These are phyloP conservation scores for Calcarius lapponicus DNA, from an alignment of 2,797 vertebrate genomes.

Conservation along the genomic window DNA sequence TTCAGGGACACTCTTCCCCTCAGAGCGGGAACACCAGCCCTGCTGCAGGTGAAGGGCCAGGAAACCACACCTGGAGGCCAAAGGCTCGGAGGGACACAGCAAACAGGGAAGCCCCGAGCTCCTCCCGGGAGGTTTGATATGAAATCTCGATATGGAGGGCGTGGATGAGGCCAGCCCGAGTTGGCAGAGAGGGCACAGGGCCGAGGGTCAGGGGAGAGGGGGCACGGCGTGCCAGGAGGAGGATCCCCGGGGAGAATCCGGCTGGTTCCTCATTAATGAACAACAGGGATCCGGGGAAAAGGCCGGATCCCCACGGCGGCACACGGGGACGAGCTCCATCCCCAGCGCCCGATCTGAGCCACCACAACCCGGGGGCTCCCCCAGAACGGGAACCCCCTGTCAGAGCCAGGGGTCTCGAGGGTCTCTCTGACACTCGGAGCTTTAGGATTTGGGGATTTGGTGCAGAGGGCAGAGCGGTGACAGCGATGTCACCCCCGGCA, in stretches of 20 bases:
- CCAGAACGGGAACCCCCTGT: rapidly evolving
- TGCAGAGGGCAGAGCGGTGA: rapidly evolving
- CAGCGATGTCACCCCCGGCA: not conserved
- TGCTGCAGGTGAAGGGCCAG: not conserved
- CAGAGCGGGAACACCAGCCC: rapidly evolving
- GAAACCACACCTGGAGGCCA: not conserved
- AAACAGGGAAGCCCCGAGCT: rapidly evolving
- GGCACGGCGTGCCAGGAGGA: not conserved
- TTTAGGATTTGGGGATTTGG: rapidly evolving
- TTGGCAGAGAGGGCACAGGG: not conserved
- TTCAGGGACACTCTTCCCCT: rapidly evolving
- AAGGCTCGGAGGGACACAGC: rapidly evolving
- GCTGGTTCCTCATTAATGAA: constrained; percentile 18
- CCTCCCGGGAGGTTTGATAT: not conserved
- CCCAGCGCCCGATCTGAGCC: rapidly evolving
- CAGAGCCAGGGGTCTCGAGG: not conserved
- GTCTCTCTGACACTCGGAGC: rapidly evolving
- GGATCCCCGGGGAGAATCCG: not conserved
- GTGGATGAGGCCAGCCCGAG: rapidly evolving
- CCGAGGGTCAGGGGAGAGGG: not conserved
- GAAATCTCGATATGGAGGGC: rapidly evolving
- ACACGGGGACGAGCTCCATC: rapidly evolving
- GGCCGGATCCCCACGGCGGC: not conserved
- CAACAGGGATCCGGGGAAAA: not conserved
- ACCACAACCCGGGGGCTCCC: rapidly evolving